phyloP scores from a whole-genome alignment of 2,113 vertebrate genomes.

The Caranx melampygus region DNA sequence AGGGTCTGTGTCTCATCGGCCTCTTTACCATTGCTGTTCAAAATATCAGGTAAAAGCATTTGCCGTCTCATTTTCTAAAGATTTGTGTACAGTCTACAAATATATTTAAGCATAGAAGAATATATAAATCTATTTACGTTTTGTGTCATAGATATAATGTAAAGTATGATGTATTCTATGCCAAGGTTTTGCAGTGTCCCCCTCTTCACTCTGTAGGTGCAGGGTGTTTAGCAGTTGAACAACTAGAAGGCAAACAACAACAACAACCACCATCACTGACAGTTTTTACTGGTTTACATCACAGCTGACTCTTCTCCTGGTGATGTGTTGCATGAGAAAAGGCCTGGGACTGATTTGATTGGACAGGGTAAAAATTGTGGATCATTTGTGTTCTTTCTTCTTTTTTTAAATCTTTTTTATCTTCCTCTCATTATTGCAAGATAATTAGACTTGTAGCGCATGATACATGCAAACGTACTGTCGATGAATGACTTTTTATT shows the following conservation, averaged over 20 bases:
- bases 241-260: conserved; percentile 58
- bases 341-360: conserved; percentile 68
- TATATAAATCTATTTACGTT: conserved; percentile 85
- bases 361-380: conserved; percentile 77
- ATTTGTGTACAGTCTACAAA: conserved; percentile 84
- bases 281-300: conserved; percentile 59
- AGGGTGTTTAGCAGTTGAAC: conserved; percentile 69
- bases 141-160: conserved; percentile 85
- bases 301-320: conserved; percentile 54
- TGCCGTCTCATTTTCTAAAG: conserved; percentile 81
- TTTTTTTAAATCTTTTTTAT: conserved; percentile 1
- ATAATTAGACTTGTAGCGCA: conserved; percentile 77
- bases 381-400: conserved; percentile 59
- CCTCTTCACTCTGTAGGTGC: conserved; percentile 76
- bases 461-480: conserved; percentile 74
- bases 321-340: conserved; percentile 75
- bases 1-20: conserved; percentile 76
- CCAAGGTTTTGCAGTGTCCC: conserved; percentile 83
- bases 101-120: conserved; percentile 83
- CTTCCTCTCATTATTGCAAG: conserved; percentile 62
- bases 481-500: conserved; percentile 56
- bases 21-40: conserved; percentile 79
- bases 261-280: conserved; percentile 36
- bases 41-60: conserved; percentile 83
- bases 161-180: conserved; percentile 83